Conservation (phyloP, 2,888 invertebrate species). For the Noctua pronuba region DNA sequence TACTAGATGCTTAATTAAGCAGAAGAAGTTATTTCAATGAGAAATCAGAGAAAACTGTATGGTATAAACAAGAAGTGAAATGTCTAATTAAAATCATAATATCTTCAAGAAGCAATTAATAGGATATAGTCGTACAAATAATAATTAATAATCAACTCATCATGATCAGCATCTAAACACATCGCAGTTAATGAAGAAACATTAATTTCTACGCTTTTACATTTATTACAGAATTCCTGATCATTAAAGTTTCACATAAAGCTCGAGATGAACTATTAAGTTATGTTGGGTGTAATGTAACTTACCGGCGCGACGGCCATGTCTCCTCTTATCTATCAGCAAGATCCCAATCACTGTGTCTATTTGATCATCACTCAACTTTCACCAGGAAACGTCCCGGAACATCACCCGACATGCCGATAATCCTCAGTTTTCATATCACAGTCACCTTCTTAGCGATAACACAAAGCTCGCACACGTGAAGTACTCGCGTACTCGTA, state of each 20-base stretch:
- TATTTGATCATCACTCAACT: slow-evolving; percentile 87
- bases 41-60: slow-evolving; percentile 32
- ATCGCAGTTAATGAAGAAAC: slow-evolving; percentile 11
- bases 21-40: slow-evolving; percentile 43
- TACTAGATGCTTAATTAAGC: slow-evolving; percentile 38
- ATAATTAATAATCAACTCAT: slow-evolving; percentile 8
- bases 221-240: neutral
- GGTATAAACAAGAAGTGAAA: slow-evolving; percentile 38
- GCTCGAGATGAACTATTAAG: slow-evolving; percentile 36
- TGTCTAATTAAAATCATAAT: slow-evolving; percentile 35
- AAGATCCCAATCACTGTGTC: slow-evolving; percentile 81
- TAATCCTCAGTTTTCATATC: slow-evolving; percentile 80
- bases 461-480: slow-evolving; percentile 74
- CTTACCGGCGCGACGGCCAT: slow-evolving; percentile 85
- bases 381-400: slow-evolving; percentile 76
- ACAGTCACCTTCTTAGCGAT: slow-evolving; percentile 69
- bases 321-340: slow-evolving; percentile 79
- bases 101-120: slow-evolving; percentile 23
- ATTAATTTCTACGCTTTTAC: slow-evolving; percentile 22
- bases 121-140: slow-evolving; percentile 2
- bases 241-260: slow-evolving; percentile 34
- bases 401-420: slow-evolving; percentile 78
- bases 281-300: slow-evolving; percentile 64
- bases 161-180: slow-evolving; percentile 15
- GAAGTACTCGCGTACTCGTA: slow-evolving; percentile 48